phyloP scores from a whole-genome alignment of 2,113 vertebrate genomes.

The Dunckerocampus dactyliophorus region DNA sequence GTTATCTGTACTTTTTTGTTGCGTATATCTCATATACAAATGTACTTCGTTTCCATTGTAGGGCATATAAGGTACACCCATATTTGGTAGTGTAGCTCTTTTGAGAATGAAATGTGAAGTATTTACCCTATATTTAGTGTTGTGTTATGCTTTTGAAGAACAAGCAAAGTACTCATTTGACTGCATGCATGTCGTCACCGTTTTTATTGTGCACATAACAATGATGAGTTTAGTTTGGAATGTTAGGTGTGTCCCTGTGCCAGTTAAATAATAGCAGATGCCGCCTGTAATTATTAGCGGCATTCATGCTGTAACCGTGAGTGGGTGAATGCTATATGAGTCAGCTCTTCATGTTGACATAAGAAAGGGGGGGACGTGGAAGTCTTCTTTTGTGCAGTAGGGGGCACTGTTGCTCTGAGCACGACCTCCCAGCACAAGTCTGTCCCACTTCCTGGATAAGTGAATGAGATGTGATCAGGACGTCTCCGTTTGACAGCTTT shows the following conservation, averaged over 20 bases:
- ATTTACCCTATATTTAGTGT: too few relatives aligned
- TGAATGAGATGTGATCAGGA: constrained; percentile 35
- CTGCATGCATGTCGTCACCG: background rate
- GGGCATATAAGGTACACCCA: too few relatives aligned
- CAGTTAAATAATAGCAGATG: background rate
- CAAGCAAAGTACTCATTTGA: background rate
- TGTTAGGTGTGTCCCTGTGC: background rate
- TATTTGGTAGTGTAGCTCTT: too few relatives aligned
- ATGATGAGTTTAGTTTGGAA: background rate
- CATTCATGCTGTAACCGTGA: constrained; percentile 2
- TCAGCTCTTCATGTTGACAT: constrained; percentile 43
- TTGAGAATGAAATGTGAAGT: too few relatives aligned
- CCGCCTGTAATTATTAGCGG: constrained; percentile 1
- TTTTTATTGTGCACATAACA: background rate
- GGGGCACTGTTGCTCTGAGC: constrained; percentile 69
- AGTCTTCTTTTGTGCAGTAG: constrained; percentile 44
- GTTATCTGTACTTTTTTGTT: too few relatives aligned
- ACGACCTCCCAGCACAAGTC: constrained; percentile 1
- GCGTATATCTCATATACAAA: too few relatives aligned
- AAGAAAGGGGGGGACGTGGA: background rate
- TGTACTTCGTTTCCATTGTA: too few relatives aligned
- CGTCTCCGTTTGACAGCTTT: constrained; percentile 46
- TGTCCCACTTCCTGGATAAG: constrained; percentile 5
- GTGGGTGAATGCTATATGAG: constrained; percentile 26
- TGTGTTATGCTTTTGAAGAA: too few relatives aligned